Percentiles rank a stretch among this genome's conserved stretches.
Conservation (phyloP, 2,888 invertebrate species). For the Orchesella flavescens region DNA sequence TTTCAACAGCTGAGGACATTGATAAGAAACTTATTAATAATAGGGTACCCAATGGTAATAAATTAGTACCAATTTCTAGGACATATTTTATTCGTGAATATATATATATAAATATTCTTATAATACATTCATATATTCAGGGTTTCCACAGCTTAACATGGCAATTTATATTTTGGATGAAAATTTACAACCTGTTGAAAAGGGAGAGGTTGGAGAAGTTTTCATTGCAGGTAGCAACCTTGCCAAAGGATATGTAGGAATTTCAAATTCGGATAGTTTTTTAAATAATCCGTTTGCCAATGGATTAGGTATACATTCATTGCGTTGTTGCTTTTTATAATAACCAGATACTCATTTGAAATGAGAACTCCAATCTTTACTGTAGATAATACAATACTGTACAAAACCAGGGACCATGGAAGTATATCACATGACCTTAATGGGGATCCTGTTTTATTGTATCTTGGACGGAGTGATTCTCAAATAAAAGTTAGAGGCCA, state of each 20-base stretch:
- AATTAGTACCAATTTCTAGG: too few species aligned
- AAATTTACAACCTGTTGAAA: constrained; percentile 80
- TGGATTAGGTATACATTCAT: constrained; percentile 31
- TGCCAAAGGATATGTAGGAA: constrained; percentile 70
- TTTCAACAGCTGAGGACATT: constrained; percentile 76
- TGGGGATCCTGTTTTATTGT: constrained; percentile 50
- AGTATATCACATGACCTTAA: constrained; percentile 55
- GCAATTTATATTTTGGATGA: constrained; percentile 86
- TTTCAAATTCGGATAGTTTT: constrained; percentile 70
- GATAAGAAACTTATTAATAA: constrained; percentile 77
- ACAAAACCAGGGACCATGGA: constrained; percentile 68
- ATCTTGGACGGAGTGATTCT: constrained; percentile 61
- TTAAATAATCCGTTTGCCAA: constrained; percentile 64
- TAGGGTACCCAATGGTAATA: constrained; percentile 86
- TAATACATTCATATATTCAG: too few species aligned
- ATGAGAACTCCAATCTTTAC: too few species aligned
- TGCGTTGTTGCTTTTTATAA: constrained; percentile 80
- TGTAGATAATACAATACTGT: constrained; percentile 79
- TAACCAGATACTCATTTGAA: constrained; percentile 75
- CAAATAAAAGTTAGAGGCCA: constrained; percentile 91
- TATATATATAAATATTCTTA: too few species aligned
- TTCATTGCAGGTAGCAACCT: constrained; percentile 70
- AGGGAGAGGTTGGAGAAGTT: constrained; percentile 76
- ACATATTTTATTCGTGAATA: too few species aligned
- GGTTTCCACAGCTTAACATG: constrained; percentile 86